Base-by-base conservation (phyloP, 1,140 invertebrate species). In the Sogatella furcifera region DNA sequence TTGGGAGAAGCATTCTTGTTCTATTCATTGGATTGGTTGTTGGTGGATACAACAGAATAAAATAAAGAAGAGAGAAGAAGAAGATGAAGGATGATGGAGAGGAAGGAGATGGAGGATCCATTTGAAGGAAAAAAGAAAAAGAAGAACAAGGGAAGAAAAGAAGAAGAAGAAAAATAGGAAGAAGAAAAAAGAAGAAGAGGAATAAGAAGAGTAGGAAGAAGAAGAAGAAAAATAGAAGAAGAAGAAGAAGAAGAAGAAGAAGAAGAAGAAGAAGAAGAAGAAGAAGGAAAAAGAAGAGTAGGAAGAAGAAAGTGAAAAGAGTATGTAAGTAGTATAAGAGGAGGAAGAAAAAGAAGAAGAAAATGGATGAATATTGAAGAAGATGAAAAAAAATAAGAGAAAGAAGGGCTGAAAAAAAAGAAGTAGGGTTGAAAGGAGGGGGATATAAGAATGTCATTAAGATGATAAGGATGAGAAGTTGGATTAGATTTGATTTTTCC, bases 231-330 rank as follows among this genome's bases (percentile, higher is more conserved):
- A 52, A 14, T 5, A 52, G 46, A 21, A 52, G 46, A 52, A 6
- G 46, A 8, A 52, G 46, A 52, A 52, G 46, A 8, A 52, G 46
- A 52, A 52, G 46, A 24, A 52, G 46, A 52, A 52, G 46, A 52
- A 11, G 46, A 52, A 52, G 46, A 9, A 52, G 46, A 52, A 52
- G 46, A 24, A 52, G 46, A 11, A 52, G 46, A 52, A 52, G 46
- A 52, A 52, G 46, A 24, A 52, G 22, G n/a, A 52, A 19, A 1
- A 38, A 5, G 34, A 38, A 38, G 34, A 38, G 11, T 4, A 38
- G 11, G 34, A 10, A 28, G 21, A 34, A 34, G 28, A 34, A 55
- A 21, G 28, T 11, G 28, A 34, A 55, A 21, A 55, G n/a, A 14
- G n/a, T 10, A 17, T 28, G 21, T 2, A 55, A 34, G 28, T 11